phyloP scores from a whole-genome alignment of 2,113 vertebrate genomes.

The Pyxicephalus adspersus region DNA sequence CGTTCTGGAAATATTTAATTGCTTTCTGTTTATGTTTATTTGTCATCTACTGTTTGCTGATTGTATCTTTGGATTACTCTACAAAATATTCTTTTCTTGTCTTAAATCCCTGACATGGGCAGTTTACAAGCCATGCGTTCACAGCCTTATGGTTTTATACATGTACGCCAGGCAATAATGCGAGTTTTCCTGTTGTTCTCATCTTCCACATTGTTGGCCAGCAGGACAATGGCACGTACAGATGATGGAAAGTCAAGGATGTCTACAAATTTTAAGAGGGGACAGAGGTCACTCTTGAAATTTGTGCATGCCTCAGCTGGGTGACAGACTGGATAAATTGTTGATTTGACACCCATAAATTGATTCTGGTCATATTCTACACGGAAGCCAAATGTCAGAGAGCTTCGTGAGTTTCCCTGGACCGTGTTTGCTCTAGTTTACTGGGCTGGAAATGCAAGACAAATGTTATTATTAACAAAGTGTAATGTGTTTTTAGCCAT shows the following conservation, averaged over 20 bases:
- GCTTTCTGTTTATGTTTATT: background rate
- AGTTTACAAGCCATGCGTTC: background rate
- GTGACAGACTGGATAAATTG: conserved; percentile 31
- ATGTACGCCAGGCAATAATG: background rate
- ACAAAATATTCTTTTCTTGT: background rate
- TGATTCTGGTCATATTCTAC: conserved; percentile 4
- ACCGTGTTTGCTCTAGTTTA: background rate
- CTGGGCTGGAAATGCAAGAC: no score
- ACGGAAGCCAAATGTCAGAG: conserved; percentile 26
- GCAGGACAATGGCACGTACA: background rate
- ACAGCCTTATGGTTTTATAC: background rate
- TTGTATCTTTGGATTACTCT: conserved; percentile 3
- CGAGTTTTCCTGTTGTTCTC: background rate
- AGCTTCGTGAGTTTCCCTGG: background rate
- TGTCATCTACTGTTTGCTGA: conserved; percentile 10
- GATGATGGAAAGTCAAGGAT: conserved; percentile 3
- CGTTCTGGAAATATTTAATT: conserved; percentile 36
- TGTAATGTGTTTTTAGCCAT: no score
- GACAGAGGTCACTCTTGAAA: conserved; percentile 6
- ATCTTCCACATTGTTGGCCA: background rate
- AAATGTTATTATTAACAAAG: no score
- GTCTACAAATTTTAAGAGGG: background rate
- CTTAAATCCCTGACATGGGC: background rate
- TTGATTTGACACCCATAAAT: conserved; percentile 6
- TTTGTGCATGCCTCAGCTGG: conserved; percentile 31